Percentiles rank a stretch among this genome's conserved stretches.
These are phyloP conservation scores for Cyanistes caeruleus DNA, from an alignment of 2,113 vertebrate genomes.

Conservation along the genomic window DNA sequence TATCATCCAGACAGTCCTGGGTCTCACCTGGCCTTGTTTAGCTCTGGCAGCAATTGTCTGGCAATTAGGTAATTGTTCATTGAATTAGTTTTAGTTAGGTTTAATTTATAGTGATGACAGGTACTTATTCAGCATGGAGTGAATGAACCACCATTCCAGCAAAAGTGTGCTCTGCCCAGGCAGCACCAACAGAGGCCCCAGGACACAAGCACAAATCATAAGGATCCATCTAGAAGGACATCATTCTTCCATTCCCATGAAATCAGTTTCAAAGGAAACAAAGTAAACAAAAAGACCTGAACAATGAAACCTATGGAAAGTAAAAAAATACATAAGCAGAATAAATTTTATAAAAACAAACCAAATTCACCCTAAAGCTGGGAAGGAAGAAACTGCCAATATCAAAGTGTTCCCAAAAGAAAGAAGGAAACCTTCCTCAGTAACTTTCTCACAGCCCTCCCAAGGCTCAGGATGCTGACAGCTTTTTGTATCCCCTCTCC, in stretches of 20 bases:
- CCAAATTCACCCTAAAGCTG: background rate
- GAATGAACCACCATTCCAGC: background rate
- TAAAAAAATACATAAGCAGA: background rate
- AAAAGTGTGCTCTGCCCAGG: no score
- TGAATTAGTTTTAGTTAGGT: background rate
- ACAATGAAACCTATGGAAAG: background rate
- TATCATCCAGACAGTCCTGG: background rate
- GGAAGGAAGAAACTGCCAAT: background rate
- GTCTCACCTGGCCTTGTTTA: background rate
- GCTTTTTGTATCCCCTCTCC: background rate
- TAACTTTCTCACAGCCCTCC: background rate
- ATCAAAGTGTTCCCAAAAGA: background rate
- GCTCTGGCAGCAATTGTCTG: background rate
- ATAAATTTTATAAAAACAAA: background rate
- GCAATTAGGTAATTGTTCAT: background rate
- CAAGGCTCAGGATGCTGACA: background rate
- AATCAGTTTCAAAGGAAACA: background rate
- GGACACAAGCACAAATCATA: background rate
- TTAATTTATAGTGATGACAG: background rate
- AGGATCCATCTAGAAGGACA: fast-evolving
- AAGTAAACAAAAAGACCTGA: background rate
- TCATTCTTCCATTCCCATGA: no score
- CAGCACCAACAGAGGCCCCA: background rate
- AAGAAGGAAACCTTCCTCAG: background rate
- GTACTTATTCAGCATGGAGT: background rate